Percentiles rank a stretch among this genome's conserved stretches.
Conservation (phyloP, 2,797 vertebrate genomes). For the Chloroceryle inda region DNA sequence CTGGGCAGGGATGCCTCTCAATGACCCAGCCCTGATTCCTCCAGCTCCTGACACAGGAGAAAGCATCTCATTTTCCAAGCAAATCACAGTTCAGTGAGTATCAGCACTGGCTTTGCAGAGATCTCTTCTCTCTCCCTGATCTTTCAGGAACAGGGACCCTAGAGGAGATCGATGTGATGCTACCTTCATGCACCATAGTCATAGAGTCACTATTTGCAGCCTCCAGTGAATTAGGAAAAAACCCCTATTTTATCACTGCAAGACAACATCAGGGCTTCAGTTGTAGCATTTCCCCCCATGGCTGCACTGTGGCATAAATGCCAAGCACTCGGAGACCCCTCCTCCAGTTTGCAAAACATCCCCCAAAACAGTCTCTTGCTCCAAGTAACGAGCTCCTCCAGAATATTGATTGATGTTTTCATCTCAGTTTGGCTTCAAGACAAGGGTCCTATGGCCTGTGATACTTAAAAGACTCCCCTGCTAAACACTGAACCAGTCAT, state of each 20-base stretch:
- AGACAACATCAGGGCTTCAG: not conserved
- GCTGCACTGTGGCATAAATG: not conserved
- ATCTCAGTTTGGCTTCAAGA: not conserved
- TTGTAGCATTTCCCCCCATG: not conserved
- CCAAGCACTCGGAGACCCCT: not conserved
- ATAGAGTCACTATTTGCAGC: not conserved
- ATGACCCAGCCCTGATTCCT: not conserved
- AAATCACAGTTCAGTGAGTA: not conserved
- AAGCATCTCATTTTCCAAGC: not conserved
- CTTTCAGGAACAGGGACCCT: not conserved
- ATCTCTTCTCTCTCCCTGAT: not conserved
- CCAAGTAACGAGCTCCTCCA: not conserved
- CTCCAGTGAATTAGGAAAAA: not conserved
- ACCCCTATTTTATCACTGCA: not conserved
- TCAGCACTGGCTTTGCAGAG: not conserved
- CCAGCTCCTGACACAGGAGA: rapidly evolving
- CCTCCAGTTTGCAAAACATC: not conserved
- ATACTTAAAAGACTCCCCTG: not conserved
- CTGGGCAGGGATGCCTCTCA: too few species aligned
- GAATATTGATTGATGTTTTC: not conserved
- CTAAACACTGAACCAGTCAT: not conserved
- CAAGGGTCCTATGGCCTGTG: not conserved
- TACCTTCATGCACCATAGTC: not conserved
- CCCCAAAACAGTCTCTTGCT: not conserved
- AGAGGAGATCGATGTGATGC: not conserved